Conservation (phyloP, 1,140 invertebrate species). For the Pararge aegeria region DNA sequence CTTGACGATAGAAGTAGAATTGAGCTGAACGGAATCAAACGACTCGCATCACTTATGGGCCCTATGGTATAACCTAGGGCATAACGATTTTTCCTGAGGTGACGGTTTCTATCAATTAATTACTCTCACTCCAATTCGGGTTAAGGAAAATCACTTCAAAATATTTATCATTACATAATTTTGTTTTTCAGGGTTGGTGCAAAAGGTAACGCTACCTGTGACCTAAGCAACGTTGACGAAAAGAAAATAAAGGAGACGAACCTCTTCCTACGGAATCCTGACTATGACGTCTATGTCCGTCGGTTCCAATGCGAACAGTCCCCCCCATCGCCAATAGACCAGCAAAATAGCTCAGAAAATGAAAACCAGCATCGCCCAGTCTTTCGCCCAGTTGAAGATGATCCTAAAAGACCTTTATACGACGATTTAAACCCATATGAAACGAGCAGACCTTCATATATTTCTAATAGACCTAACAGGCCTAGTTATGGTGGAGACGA, state of each 20-base stretch:
- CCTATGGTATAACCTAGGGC: too few relatives aligned
- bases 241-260: constrained; percentile 61
- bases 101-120: too few relatives aligned
- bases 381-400: constrained; percentile 48
- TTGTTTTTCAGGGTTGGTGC: constrained; percentile 61
- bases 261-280: constrained; percentile 49
- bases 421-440: constrained; percentile 50
- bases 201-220: constrained; percentile 69
- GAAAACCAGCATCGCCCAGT: constrained; percentile 50
- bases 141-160: too few relatives aligned
- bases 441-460: constrained; percentile 36
- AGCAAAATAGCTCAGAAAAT: constrained; percentile 43
- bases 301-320: constrained; percentile 61
- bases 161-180: too few relatives aligned
- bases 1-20: too few relatives aligned
- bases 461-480: constrained; percentile 33
- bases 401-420: constrained; percentile 47
- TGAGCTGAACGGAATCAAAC: too few relatives aligned
- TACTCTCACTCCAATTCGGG: too few relatives aligned
- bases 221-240: constrained; percentile 55
- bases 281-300: constrained; percentile 65
- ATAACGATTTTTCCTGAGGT: too few relatives aligned
- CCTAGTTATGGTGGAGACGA: constrained; percentile 46
- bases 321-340: constrained; percentile 54
- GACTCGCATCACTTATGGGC: too few relatives aligned